These are phyloP conservation scores for Cephus rjabovi DNA, from an alignment of 2,888 invertebrate species.

Conservation along the genomic window DNA sequence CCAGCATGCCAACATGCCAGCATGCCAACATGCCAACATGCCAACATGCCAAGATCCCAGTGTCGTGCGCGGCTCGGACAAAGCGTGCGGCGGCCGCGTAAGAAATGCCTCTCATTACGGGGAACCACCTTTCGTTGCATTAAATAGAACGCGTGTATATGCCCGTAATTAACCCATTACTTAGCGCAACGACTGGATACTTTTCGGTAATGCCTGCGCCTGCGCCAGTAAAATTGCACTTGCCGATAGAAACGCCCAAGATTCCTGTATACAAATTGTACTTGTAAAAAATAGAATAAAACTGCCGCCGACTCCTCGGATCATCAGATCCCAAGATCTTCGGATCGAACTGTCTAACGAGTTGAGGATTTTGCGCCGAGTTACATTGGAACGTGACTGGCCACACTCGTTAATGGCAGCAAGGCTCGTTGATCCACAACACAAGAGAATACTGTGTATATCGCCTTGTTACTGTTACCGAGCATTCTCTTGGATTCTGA, in stretches of 20 bases:
- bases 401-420: neutral
- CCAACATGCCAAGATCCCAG: neutral
- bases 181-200: slow-evolving; percentile 23
- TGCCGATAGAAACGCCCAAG: no score
- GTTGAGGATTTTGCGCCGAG: neutral
- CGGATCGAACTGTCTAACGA: neutral
- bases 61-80: slow-evolving; percentile 36
- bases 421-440: neutral
- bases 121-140: slow-evolving; percentile 38
- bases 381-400: neutral
- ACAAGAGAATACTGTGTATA: no score
- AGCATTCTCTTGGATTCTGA: no score
- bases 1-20: slow-evolving; percentile 2
- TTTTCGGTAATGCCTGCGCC: slow-evolving; percentile 16
- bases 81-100: slow-evolving; percentile 30
- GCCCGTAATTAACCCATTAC: slow-evolving; percentile 54
- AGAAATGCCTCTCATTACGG: slow-evolving; percentile 45
- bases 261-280: no score
- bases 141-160: slow-evolving; percentile 44
- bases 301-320: no score
- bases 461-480: no score
- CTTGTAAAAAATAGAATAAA: no score
- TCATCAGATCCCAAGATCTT: no score
- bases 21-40: neutral
- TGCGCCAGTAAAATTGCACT: no score